Conservation (phyloP, 2,113 vertebrate species). For the Hystrix brachyura region DNA sequence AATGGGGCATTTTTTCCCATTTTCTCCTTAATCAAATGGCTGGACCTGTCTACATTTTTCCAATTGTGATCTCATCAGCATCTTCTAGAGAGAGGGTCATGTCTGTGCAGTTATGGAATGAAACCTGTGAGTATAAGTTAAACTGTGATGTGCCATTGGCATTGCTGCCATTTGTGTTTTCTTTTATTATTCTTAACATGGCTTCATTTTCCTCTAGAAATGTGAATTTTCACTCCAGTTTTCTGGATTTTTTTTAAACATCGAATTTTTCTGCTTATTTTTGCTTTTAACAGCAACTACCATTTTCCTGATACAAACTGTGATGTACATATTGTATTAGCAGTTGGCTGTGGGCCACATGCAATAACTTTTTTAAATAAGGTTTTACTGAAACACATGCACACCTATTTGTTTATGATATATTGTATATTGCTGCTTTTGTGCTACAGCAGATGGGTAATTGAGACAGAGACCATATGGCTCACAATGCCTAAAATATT, state of each 20-base stretch:
- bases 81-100: slow-evolving; percentile 8
- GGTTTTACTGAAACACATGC: not conserved
- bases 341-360: not conserved
- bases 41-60: slow-evolving; percentile 55
- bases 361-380: not conserved
- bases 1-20: not conserved
- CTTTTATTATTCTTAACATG: not conserved
- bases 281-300: slow-evolving; percentile 11
- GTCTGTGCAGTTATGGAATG: not conserved
- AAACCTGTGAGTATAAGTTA: not conserved
- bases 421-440: not conserved
- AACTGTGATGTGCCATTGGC: not conserved
- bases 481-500: slow-evolving; percentile 16
- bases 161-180: slow-evolving; percentile 42
- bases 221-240: not conserved
- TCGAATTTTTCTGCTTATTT: not conserved
- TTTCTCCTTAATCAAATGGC: slow-evolving; percentile 66
- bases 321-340: not conserved
- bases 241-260: not conserved
- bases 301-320: slow-evolving; percentile 20
- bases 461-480: slow-evolving; percentile 18
- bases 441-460: not conserved
- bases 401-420: not conserved
- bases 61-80: slow-evolving; percentile 41
- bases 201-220: not conserved